Base-by-base conservation (phyloP, 64 coral and sea anemone genomes). In the Pocillopora verrucosa region DNA sequence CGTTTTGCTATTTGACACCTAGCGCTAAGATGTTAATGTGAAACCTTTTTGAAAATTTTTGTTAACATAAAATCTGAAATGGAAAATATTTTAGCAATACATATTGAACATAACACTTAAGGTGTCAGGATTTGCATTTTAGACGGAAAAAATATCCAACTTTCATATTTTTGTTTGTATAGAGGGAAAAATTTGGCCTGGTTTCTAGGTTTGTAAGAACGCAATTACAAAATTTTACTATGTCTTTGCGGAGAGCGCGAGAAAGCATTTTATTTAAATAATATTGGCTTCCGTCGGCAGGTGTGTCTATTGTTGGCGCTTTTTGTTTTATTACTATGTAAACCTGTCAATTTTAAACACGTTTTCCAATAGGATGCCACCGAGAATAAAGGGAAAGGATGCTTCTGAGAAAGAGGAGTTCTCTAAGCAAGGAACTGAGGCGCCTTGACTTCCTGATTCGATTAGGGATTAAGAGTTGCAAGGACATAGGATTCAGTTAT, bases 311-410 rank as follows among this genome's bases (percentile, higher is more conserved):
- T 85, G 82, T 72, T 70, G 51, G 10, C 19, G 82, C 17, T 16
- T 65, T 85, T 72, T 68, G 38, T 85, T 70, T 72, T 12, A 72
- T 85, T 51, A 72, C 56, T 85, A 85, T 85, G 67, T 65, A 85
- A 85, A 85, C 82, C 82, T 85, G 82, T 85, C 82, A 85, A 22
- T 19, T 72, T 85, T n/a, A 30, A 15, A 13, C 65, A 20, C 34
- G 82, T 45, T 72, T 72, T 38, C 80, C 80, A 83, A 83, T 85
- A 56, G 82, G 11, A 56, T 70, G 37, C 36, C 63, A 5, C 26
- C 63, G n/a, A 25, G 20, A 26, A 72, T 37, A 85, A 85, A 38
- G 20, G 25, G 10, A 70, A 20, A 24, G 67, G 1, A 24, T 25
- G 22, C 67, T 24, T 70, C 67, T 2, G 20, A 70, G n/a, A 25